phyloP scores from a whole-genome alignment of 2,113 vertebrate genomes.

The Thunnus thynnus region DNA sequence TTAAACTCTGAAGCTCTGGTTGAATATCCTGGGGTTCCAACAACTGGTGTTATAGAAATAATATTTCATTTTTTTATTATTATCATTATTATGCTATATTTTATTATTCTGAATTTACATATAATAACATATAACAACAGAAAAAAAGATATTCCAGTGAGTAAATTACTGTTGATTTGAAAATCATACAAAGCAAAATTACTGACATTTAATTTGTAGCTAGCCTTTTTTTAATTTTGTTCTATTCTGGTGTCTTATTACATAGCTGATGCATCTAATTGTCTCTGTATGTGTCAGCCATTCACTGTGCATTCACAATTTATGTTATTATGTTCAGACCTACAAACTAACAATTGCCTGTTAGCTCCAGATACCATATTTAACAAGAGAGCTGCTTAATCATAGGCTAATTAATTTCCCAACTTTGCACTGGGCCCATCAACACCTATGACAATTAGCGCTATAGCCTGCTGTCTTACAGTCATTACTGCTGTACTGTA shows the following conservation, averaged over 20 bases:
- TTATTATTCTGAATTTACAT: too few relatives aligned
- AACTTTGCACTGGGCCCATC: constrained; percentile 2
- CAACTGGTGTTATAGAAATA: not conserved
- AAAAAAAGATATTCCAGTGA: constrained; percentile 7
- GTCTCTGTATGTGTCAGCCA: constrained; percentile 20
- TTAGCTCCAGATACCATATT: constrained; percentile 38
- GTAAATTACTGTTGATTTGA: not conserved
- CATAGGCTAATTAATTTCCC: constrained; percentile 44
- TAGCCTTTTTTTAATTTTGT: not conserved
- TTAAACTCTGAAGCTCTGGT: not conserved
- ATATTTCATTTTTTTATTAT: constrained; percentile 6
- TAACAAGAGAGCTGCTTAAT: constrained; percentile 42
- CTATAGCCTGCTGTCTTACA: not conserved
- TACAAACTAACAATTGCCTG: constrained; percentile 11
- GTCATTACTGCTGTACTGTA: constrained; percentile 1
- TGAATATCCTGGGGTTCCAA: not conserved
- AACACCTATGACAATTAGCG: constrained; percentile 36
- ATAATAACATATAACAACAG: not conserved
- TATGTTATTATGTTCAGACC: constrained; percentile 28
- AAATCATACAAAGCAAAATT: constrained; percentile 10
- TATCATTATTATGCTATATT: too few relatives aligned
- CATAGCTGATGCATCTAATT: constrained; percentile 8
- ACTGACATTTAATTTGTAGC: constrained; percentile 6
- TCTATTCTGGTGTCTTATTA: not conserved
- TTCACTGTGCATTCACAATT: constrained; percentile 18